phyloP scores from a whole-genome alignment of 2,113 vertebrate species.

The Tauraco erythrolophus region DNA sequence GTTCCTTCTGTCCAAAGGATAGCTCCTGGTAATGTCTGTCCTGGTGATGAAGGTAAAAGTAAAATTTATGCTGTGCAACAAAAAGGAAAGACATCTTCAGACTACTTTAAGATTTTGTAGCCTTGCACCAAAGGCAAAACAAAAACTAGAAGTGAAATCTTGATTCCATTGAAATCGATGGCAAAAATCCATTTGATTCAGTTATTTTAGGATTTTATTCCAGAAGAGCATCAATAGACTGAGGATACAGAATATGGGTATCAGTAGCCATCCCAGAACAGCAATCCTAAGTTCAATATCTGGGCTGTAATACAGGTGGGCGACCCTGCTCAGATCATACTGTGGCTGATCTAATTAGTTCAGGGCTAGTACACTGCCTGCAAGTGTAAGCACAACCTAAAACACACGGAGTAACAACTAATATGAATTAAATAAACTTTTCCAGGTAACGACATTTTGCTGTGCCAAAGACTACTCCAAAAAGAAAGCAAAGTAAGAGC shows the following conservation, averaged over 20 bases:
- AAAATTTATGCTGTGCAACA: conserved; percentile 31
- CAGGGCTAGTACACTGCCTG: background rate
- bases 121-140: conserved; percentile 4
- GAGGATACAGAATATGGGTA: background rate
- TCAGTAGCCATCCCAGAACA: background rate
- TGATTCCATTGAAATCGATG: background rate
- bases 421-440: background rate
- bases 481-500: background rate
- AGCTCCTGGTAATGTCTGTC: conserved; percentile 50
- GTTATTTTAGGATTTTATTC: background rate
- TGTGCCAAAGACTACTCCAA: background rate
- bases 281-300: background rate
- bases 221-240: background rate
- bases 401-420: background rate
- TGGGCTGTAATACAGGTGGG: background rate
- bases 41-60: conserved; percentile 39
- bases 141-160: conserved; percentile 13
- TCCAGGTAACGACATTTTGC: background rate
- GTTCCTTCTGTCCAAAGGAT: conserved; percentile 50
- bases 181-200: background rate
- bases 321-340: background rate
- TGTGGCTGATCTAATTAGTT: background rate
- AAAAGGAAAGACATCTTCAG: conserved; percentile 19
- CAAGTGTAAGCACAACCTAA: background rate
- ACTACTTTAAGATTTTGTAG: conserved; percentile 18